A percentile compares a stretch with the other conserved stretches of the same genome.
phyloP scores from a whole-genome alignment of 2,888 invertebrate species.

The Elysia crispata region DNA sequence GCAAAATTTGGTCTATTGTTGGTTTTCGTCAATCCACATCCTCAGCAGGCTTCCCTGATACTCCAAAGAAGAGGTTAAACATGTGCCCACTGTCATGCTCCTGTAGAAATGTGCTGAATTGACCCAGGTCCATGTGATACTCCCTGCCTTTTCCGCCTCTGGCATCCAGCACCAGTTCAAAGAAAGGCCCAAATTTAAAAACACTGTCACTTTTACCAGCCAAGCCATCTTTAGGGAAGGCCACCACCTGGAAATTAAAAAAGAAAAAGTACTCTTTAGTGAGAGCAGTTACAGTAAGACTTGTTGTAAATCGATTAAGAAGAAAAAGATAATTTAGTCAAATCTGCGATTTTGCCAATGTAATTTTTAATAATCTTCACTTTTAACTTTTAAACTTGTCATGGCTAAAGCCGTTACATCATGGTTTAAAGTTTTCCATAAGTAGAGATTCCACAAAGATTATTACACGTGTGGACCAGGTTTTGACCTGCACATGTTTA shows the following conservation, averaged over 20 bases:
- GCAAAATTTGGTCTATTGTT: too few species aligned
- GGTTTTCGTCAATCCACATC: slow-evolving; percentile 42
- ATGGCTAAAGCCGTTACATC: too few species aligned
- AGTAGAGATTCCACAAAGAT: not conserved
- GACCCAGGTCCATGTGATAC: slow-evolving; percentile 88
- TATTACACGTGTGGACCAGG: too few species aligned
- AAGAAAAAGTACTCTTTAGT: not conserved
- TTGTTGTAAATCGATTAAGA: not conserved
- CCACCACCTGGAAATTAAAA: slow-evolving; percentile 28
- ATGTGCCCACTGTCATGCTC: slow-evolving; percentile 84
- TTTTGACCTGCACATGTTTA: too few species aligned
- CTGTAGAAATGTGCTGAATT: slow-evolving; percentile 86
- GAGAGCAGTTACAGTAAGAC: not conserved
- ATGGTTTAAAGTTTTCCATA: not conserved
- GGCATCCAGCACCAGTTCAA: slow-evolving; percentile 43
- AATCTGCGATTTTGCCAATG: too few species aligned
- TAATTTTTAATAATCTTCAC: too few species aligned
- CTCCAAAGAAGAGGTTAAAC: slow-evolving; percentile 89
- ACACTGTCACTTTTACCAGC: too few species aligned
- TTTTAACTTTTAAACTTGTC: too few species aligned
- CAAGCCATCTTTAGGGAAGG: slow-evolving; percentile 29
- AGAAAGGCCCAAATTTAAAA: slow-evolving; percentile 38
- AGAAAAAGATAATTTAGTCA: not conserved
- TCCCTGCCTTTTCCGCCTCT: slow-evolving; percentile 79
- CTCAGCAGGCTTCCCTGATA: slow-evolving; percentile 65